Percentiles rank a stretch among this genome's conserved stretches.
Evolutionary conservation across 2,797 vertebrate species (phyloP).

Genomic region (Luscinia luscinia): DNA sequence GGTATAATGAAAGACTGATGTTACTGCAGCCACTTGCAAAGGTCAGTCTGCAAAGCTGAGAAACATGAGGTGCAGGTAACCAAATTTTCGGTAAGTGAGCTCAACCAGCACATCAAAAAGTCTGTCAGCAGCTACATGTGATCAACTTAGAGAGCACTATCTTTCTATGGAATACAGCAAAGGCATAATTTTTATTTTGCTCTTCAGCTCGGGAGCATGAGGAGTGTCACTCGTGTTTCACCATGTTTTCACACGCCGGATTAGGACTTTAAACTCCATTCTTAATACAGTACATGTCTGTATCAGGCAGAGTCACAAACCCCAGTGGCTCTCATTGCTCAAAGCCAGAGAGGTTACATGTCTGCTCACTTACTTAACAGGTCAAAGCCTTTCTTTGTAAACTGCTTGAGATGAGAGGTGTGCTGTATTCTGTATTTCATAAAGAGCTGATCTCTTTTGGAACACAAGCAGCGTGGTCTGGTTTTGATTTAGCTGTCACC

Average conservation of each 20-base stretch:
- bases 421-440: background rate
- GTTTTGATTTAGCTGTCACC: background rate
- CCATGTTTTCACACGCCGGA: accelerated
- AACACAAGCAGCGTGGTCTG: background rate
- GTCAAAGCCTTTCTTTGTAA: background rate
- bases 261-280: background rate
- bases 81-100: background rate
- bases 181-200: background rate
- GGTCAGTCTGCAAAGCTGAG: background rate
- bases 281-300: background rate
- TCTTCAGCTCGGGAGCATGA: background rate
- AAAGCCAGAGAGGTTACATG: background rate
- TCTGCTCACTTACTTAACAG: too few species aligned
- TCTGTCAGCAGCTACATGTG: background rate
- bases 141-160: background rate
- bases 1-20: background rate
- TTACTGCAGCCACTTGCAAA: background rate
- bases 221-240: background rate
- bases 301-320: background rate
- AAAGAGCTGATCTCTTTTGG: background rate
- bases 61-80: background rate
- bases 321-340: background rate
- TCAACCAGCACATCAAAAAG: background rate
- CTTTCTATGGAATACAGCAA: background rate
- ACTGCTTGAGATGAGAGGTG: background rate